phyloP scores from a whole-genome alignment of 2,113 vertebrate genomes.

The Ovis aries region DNA sequence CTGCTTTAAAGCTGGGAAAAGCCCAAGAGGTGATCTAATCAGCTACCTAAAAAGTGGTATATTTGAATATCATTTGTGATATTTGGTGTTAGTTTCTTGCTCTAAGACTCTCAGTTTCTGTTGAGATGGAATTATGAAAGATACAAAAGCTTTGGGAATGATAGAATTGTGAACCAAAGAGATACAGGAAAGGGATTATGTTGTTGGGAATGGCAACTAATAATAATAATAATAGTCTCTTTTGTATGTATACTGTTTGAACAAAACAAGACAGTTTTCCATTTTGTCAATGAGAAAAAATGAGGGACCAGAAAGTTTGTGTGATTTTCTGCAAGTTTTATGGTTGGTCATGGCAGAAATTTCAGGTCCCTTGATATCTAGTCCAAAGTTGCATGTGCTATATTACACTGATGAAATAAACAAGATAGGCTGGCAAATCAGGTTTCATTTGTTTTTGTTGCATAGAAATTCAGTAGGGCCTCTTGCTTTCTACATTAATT shows the following conservation, averaged over 20 bases:
- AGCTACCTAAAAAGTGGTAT: neutral
- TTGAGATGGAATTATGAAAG: neutral
- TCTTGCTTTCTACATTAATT: neutral
- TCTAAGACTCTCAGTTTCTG: neutral
- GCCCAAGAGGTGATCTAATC: neutral
- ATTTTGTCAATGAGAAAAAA: constrained; percentile 14
- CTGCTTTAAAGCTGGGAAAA: neutral
- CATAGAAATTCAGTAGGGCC: neutral
- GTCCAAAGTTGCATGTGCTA: neutral
- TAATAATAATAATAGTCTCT: neutral
- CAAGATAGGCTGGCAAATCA: constrained; percentile 19
- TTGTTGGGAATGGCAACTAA: neutral
- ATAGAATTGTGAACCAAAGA: neutral
- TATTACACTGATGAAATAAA: neutral
- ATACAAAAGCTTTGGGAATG: neutral
- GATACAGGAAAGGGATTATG: neutral
- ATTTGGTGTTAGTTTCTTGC: neutral
- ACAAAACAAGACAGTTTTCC: neutral
- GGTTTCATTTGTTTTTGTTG: constrained; percentile 1
- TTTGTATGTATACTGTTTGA: neutral
- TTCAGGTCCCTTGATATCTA: neutral
- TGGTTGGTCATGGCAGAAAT: neutral
- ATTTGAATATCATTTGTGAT: neutral
- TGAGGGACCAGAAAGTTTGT: neutral
- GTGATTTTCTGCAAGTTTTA: neutral